A percentile compares a stretch with the other conserved stretches of the same genome.
Evolutionary conservation across 1,140 invertebrate species (phyloP).

Genomic region (Elymnias hypermnestra): DNA sequence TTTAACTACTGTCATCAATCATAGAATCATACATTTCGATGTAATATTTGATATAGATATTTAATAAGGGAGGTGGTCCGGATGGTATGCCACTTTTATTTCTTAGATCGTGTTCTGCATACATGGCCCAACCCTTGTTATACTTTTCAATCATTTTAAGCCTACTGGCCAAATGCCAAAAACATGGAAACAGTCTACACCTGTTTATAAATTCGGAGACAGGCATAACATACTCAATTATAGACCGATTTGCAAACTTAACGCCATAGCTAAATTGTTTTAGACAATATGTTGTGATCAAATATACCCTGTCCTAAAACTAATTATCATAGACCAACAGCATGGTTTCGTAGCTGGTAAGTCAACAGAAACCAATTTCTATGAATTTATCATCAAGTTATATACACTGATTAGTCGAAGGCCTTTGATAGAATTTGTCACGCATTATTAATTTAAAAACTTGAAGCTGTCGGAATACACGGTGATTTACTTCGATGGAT

Average conservation of each 20-base stretch:
- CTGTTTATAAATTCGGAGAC: too few relatives aligned
- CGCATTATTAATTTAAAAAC: conserved; percentile 9
- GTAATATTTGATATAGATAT: too few relatives aligned
- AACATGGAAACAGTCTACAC: too few relatives aligned
- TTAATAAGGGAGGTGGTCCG: too few relatives aligned
- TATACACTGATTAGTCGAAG: conserved; percentile 18
- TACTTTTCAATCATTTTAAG: too few relatives aligned
- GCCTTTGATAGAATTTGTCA: conserved; percentile 18
- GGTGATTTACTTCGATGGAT: conserved; percentile 18
- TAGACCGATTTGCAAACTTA: conserved; percentile 5
- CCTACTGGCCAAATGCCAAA: too few relatives aligned
- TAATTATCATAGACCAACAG: conserved; percentile 1
- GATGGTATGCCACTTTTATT: too few relatives aligned
- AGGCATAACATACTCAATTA: conserved; percentile 4
- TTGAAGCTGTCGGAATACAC: conserved; percentile 11
- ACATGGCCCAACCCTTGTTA: too few relatives aligned
- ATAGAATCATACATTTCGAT: too few relatives aligned
- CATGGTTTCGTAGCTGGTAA: not conserved
- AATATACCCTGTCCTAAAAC: conserved; percentile 1
- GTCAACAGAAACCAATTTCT: conserved; percentile 3
- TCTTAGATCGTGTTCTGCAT: too few relatives aligned
- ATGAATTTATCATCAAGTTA: conserved; percentile 6
- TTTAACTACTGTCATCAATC: too few relatives aligned
- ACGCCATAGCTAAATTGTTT: conserved; percentile 5
- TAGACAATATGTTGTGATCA: not conserved